Evolutionary conservation across 2,113 vertebrate species (phyloP), one percentile per base, ranked within the genome.

Genomic region (Cichladusa arquata): DNA sequence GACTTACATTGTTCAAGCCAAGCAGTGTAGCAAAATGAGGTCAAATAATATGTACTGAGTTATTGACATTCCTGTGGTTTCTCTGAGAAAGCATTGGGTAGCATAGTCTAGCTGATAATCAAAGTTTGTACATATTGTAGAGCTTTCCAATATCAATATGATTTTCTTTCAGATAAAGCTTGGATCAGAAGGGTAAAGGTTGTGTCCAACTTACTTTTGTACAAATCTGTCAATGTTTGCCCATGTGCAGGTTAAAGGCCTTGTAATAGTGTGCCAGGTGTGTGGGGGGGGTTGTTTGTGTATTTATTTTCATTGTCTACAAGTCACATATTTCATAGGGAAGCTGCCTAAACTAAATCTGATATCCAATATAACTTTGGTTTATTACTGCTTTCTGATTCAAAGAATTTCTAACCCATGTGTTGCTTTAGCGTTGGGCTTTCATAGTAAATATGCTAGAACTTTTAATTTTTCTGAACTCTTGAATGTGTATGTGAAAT

Each of bases 181-280:
- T 83, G 47, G 92, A 51, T 51, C 80, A 90, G 58, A 31, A 81
- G 56, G 42, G 58, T 71, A 96, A 92, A 95, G 33, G 47, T 89
- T 44, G 72, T 34, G 56, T 58, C 47, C 83, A 54, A 38, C 50
- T 91, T 81, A 87, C 5, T 9, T 67, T 92, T 90, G 60, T 96
- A 95, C 22, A 65, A 45, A 77, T 92, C 47, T 85, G 19, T 91
- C 95, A 96, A 80, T 92, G 78, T 93, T 96, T 96, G 56, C 25
- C 47, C 24, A 60, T 48, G 19, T 11, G 6, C 42, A 91, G 58
- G 48, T 90, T 82, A 42, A 54, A 95, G 84, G 54, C 23, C 7
- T 77, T 87, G 26, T 25, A 81, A 45, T 33, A 89, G 3, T 15
- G 33, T 54, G 11, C 17, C 36, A 61, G 5, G 36, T 38, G 19